Conservation (phyloP, 1,140 invertebrate genomes). For the Delia radicum region DNA sequence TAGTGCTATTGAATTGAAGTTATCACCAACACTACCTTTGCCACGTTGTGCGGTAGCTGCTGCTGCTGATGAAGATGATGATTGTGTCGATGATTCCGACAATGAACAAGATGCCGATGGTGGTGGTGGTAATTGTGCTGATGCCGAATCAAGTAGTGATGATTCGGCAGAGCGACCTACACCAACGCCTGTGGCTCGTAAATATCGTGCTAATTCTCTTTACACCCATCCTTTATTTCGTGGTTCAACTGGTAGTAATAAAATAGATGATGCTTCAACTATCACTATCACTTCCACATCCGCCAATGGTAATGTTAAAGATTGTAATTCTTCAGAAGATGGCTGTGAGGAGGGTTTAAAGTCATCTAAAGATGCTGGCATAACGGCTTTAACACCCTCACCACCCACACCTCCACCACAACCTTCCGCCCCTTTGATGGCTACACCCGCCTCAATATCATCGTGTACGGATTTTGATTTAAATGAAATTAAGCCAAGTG, state of each 20-base stretch:
- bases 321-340: conserved; percentile 36
- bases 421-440: conserved; percentile 27
- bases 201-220: conserved; percentile 50
- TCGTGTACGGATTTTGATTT: conserved; percentile 38
- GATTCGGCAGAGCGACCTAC: conserved; percentile 41
- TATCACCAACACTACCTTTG: conserved; percentile 33
- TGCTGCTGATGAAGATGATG: conserved; percentile 44
- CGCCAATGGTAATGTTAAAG: conserved; percentile 24
- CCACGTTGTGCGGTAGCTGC: background rate
- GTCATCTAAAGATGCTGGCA: background rate
- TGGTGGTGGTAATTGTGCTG: conserved; percentile 48
- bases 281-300: conserved; percentile 33
- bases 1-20: conserved; percentile 42
- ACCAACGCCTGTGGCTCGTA: conserved; percentile 40
- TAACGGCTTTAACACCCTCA: conserved; percentile 25
- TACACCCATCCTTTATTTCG: conserved; percentile 42
- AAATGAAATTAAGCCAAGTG: conserved; percentile 41
- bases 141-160: conserved; percentile 52
- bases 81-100: conserved; percentile 42
- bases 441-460: conserved; percentile 33
- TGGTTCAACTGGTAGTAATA: conserved; percentile 31
- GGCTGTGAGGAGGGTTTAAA: conserved; percentile 31
- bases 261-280: conserved; percentile 25
- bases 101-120: conserved; percentile 35
- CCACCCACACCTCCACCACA: conserved; percentile 24